phyloP scores from a whole-genome alignment of 1,140 invertebrate genomes.

The Hermatobates lingyangjiaoensis region DNA sequence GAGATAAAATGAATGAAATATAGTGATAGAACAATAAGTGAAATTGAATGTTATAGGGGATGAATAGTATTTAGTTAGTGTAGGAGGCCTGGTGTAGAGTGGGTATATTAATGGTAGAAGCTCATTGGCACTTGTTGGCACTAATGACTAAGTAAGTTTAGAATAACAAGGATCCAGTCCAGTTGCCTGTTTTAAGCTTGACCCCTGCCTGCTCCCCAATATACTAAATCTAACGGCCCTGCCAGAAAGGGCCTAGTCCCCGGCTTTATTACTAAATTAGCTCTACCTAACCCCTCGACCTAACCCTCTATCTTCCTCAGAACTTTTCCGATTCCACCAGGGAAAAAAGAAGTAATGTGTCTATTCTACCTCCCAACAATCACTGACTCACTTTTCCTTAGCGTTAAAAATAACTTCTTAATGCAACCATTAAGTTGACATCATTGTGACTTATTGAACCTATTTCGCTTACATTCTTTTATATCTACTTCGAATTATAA shows the following conservation, averaged over 20 bases:
- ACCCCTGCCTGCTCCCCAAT: conserved; percentile 5
- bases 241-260: not conserved
- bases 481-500: too few relatives aligned
- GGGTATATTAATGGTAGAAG: conserved; percentile 3
- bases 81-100: not conserved
- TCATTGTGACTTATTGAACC: too few relatives aligned
- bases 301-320: conserved; percentile 2
- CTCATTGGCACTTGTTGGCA: conserved; percentile 13
- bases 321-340: not conserved
- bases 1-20: too few relatives aligned
- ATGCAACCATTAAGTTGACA: too few relatives aligned
- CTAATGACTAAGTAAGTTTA: conserved; percentile 16
- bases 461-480: too few relatives aligned
- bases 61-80: not conserved
- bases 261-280: conserved; percentile 1
- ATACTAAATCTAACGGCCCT: conserved; percentile 7
- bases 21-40: not conserved
- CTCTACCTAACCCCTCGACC: not conserved
- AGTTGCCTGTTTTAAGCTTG: conserved; percentile 6
- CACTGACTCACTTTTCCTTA: too few relatives aligned
- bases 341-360: too few relatives aligned
- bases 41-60: not conserved
- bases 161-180: conserved; percentile 16
- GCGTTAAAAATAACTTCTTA: too few relatives aligned
- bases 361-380: too few relatives aligned